A percentile compares a stretch with the other conserved stretches of the same genome.
Evolutionary conservation across 2,888 invertebrate genomes (phyloP).

Genomic region (Lasioglossum zephyrum): DNA sequence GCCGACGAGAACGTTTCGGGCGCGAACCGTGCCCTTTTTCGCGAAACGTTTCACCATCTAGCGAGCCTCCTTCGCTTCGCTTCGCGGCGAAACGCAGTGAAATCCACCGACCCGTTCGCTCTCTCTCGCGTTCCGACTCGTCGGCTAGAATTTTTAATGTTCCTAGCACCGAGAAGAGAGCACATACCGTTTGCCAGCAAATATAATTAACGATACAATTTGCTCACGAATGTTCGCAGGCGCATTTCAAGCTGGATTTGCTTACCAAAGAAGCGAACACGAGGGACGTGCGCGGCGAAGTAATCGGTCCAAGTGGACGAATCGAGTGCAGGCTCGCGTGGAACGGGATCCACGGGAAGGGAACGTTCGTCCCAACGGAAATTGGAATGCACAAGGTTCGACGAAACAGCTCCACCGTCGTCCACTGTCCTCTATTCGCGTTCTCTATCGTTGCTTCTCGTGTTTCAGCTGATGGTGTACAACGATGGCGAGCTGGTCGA

Average conservation of each 20-base stretch:
- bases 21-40: conserved; percentile 6
- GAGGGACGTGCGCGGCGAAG: conserved; percentile 90
- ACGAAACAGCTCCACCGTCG: not conserved
- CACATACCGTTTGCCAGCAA: not conserved
- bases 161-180: not conserved
- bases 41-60: not conserved
- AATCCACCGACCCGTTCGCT: not conserved
- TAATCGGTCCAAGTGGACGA: conserved; percentile 91
- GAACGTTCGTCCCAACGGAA: conserved; percentile 94
- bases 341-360: conserved; percentile 87
- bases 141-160: not conserved
- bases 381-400: conserved; percentile 95
- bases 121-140: not conserved
- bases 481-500: conserved; percentile 87
- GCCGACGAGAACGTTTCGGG: not conserved
- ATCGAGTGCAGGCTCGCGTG: conserved; percentile 85
- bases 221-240: conserved; percentile 84
- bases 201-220: not conserved
- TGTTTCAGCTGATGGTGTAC: conserved; percentile 86
- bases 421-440: not conserved
- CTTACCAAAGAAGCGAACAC: conserved; percentile 89
- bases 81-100: not conserved
- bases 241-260: conserved; percentile 91
- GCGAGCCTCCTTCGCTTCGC: not conserved
- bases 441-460: conserved; percentile 10